phyloP scores from a whole-genome alignment of 2,113 vertebrate genomes.

The Cyprinodon variegatus region DNA sequence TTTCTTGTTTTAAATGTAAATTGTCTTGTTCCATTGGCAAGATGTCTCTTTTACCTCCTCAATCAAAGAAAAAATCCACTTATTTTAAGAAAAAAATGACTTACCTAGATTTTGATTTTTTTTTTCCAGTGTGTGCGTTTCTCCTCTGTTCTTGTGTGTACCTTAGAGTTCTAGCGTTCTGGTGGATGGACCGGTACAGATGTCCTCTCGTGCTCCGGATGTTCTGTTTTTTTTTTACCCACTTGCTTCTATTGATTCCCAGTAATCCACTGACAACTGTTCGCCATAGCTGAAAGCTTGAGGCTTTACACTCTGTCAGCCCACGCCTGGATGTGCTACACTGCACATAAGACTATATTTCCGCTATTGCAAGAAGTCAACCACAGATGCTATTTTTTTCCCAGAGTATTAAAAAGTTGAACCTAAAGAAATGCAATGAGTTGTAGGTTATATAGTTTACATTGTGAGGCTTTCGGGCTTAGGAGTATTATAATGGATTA shows the following conservation, averaged over 20 bases:
- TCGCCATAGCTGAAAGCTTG: slow-evolving; percentile 46
- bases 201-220: background rate
- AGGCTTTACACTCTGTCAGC: slow-evolving; percentile 47
- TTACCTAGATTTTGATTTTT: too few relatives aligned
- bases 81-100: too few relatives aligned
- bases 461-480: slow-evolving; percentile 13
- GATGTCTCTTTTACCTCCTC: too few relatives aligned
- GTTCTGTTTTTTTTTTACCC: slow-evolving; percentile 30
- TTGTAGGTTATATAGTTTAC: slow-evolving; percentile 22
- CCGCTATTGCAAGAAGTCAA: slow-evolving; percentile 24
- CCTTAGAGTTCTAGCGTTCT: slow-evolving; percentile 16
- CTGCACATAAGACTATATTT: slow-evolving; percentile 42
- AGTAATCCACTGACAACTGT: slow-evolving; percentile 63
- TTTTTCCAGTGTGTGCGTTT: too few relatives aligned
- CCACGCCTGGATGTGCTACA: slow-evolving; percentile 37
- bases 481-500: slow-evolving; percentile 21
- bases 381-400: slow-evolving; percentile 27
- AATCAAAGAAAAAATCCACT: too few relatives aligned
- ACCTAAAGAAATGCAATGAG: slow-evolving; percentile 21
- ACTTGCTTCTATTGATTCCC: slow-evolving; percentile 49
- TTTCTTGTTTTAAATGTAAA: too few relatives aligned
- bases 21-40: too few relatives aligned
- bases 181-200: slow-evolving; percentile 17
- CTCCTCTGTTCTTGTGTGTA: background rate
- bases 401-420: slow-evolving; percentile 18